Base-by-base conservation (phyloP, 2,113 vertebrate genomes). In the Oncorhynchus masou region DNA sequence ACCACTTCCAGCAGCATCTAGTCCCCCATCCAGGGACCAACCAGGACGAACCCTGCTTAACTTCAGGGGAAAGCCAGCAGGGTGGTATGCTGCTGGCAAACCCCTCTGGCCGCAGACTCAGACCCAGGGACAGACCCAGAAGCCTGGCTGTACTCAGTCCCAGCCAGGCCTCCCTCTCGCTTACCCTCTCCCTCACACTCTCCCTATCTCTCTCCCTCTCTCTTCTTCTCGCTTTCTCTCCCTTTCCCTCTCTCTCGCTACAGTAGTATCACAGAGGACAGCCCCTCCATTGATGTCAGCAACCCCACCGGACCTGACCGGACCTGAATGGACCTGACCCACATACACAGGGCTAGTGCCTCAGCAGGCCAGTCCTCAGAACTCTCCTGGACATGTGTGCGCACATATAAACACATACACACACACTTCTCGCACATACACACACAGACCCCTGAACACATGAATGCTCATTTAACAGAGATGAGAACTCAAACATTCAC, bases 251-350 rank as follows among this genome's bases (percentile, higher is more conserved):
- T 57, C 62, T 57, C 62, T 84, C 77, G 88, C 16, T 75, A 78
- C 80, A 78, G 74, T 81, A 60, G 80, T 79, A 60, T 39, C 84
- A 89, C 91, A 88, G 84, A 83, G 20, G 71, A 88, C 74, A 49
- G 74, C 34, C 76, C 84, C 84, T 84, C 77, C 72, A 74, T 90
- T 90, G 73, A 57, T 74, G 81, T 54, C 81, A 92, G 84, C 87
- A 85, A 85, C 83, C 64, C 62, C 84, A 76, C 89, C 82, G 84
- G 83, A 74, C 76, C 82, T 62, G n/a, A 62, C 59, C 82, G 84
- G 83, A 74, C 75, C 82, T 54, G 51, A 54, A 90, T 82, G 84
- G 83, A 74, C 76, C 83, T 62, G 59, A 62, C 59, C 59, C 5
- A 6, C 59, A 11, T 62, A 62, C 59, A 62, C n/a, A 5, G 59